phyloP scores from a whole-genome alignment of 2,888 invertebrate species.

The Falcaria lacertinaria region DNA sequence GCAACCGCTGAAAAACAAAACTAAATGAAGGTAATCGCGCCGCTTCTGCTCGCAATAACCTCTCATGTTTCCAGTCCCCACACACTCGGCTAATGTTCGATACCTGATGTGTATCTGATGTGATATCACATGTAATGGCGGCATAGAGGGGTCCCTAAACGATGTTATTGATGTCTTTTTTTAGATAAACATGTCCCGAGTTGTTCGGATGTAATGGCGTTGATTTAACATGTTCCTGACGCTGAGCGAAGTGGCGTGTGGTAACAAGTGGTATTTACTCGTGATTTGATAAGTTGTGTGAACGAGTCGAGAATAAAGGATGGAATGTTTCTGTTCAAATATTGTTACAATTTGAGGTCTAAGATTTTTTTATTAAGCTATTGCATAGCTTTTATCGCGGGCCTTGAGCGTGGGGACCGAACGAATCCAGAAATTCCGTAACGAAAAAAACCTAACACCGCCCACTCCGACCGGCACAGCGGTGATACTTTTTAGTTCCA shows the following conservation, averaged over 20 bases:
- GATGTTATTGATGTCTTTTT: constrained; percentile 71
- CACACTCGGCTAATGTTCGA: constrained; percentile 61
- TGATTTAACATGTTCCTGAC: constrained; percentile 34
- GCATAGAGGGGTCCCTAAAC: constrained; percentile 40
- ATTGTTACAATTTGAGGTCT: no score
- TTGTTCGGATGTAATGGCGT: constrained; percentile 33
- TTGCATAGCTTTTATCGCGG: no score
- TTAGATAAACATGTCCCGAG: constrained; percentile 63
- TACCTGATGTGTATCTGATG: constrained; percentile 72
- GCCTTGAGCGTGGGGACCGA: no score
- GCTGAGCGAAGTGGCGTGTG: constrained; percentile 1
- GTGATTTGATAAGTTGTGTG: background rate
- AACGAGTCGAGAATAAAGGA: no score
- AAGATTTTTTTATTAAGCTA: no score
- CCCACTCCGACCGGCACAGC: no score
- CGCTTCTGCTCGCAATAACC: constrained; percentile 3
- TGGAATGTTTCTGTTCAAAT: no score
- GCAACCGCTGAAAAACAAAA: no score
- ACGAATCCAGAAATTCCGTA: no score
- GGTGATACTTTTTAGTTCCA: no score
- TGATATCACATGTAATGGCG: constrained; percentile 51
- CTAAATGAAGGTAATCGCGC: background rate
- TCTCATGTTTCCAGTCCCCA: constrained; percentile 31
- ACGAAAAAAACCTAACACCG: no score
- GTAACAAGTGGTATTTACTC: background rate